phyloP scores from a whole-genome alignment of 2,797 vertebrate genomes.

The Mallotus villosus region DNA sequence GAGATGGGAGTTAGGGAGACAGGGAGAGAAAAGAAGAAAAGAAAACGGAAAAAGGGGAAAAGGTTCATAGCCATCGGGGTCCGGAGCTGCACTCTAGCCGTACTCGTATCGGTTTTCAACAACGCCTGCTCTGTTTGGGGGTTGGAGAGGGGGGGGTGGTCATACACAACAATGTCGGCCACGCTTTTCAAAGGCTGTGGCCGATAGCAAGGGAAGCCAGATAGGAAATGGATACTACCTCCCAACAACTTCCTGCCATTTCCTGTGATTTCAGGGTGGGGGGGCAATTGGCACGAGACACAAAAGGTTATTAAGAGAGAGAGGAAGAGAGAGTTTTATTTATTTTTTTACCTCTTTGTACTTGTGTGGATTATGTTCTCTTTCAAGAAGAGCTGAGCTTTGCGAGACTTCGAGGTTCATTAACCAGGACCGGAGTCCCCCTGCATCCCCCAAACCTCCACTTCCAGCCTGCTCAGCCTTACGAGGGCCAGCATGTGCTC shows the following conservation, averaged over 20 bases:
- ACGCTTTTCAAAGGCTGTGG: constrained; percentile 57
- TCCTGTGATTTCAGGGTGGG: constrained; percentile 62
- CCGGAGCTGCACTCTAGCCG: constrained; percentile 18
- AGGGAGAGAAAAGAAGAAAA: constrained; percentile 1
- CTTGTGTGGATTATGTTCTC: constrained; percentile 12
- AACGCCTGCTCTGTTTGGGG: constrained; percentile 47
- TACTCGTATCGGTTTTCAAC: constrained; percentile 51
- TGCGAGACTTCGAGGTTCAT: background rate
- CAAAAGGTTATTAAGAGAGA: constrained; percentile 46
- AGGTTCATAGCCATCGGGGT: constrained; percentile 25
- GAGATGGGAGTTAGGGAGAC: constrained; percentile 2
- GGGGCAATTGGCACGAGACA: constrained; percentile 54
- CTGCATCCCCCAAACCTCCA: background rate
- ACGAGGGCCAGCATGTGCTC: background rate
- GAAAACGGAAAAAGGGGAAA: constrained; percentile 7
- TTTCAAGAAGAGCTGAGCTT: background rate
- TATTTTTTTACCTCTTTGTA: constrained; percentile 2
- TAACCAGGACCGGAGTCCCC: background rate
- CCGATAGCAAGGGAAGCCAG: constrained; percentile 65
- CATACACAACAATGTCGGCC: constrained; percentile 44
- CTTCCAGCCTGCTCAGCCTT: background rate
- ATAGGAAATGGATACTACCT: constrained; percentile 81
- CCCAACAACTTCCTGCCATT: constrained; percentile 86
- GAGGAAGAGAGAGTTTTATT: constrained; percentile 20
- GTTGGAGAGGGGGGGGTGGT: background rate